Percentiles rank a stretch among this genome's conserved stretches.
These are phyloP conservation scores for Trogon surrucura DNA, from an alignment of 2,113 vertebrate genomes.

Conservation along the genomic window DNA sequence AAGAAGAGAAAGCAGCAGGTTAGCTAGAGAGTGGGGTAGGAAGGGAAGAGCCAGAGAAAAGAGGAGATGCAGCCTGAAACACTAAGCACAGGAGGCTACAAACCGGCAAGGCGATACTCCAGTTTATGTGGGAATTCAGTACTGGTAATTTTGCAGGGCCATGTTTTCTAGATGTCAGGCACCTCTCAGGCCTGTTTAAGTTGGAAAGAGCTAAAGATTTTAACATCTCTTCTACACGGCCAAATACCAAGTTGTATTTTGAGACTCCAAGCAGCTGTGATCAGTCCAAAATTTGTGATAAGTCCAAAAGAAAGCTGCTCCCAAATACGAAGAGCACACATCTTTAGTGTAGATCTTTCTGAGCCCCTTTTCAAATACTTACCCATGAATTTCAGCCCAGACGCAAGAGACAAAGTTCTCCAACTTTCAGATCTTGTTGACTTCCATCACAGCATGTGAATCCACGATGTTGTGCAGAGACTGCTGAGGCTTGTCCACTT, in stretches of 20 bases:
- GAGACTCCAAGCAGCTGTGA: neutral
- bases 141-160: fast-evolving
- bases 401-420: neutral
- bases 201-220: neutral
- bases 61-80: neutral
- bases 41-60: neutral
- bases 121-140: neutral
- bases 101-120: neutral
- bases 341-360: neutral
- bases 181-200: neutral
- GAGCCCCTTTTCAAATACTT: neutral
- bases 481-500: neutral
- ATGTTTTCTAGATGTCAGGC: neutral
- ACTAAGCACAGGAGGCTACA: neutral
- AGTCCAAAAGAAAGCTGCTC: neutral
- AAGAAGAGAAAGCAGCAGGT: neutral
- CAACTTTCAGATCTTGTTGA: neutral
- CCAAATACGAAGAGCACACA: neutral
- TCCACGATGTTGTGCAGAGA: neutral
- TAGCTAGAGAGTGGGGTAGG: neutral
- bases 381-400: neutral
- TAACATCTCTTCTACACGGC: neutral
- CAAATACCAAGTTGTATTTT: neutral
- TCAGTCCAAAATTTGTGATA: neutral
- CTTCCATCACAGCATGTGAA: neutral